Percentiles rank a stretch among this genome's conserved stretches.
phyloP scores from a whole-genome alignment of 2,113 vertebrate species.

The Gorsachius goisagi region DNA sequence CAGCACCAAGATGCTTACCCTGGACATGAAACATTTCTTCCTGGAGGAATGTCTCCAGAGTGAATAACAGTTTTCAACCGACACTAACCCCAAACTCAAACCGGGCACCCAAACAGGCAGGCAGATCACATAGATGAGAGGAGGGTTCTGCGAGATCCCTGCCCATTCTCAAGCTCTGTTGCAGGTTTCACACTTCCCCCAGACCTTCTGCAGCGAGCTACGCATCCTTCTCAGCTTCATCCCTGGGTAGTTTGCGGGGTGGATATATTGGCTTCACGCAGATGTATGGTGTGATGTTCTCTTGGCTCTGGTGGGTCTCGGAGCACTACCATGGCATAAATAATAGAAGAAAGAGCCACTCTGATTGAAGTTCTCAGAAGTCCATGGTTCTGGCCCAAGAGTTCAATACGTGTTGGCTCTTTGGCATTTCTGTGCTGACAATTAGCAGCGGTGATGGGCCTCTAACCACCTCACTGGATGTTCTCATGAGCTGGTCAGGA shows the following conservation, averaged over 20 bases:
- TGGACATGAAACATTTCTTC: background rate
- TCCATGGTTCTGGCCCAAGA: background rate
- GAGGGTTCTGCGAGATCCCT: background rate
- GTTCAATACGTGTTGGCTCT: background rate
- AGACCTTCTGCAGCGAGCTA: background rate
- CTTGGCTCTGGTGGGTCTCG: background rate
- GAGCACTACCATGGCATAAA: background rate
- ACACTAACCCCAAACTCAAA: background rate
- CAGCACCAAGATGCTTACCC: background rate
- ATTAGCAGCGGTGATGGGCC: background rate
- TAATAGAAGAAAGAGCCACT: background rate
- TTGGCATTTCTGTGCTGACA: background rate
- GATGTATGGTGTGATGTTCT: background rate
- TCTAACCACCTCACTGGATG: background rate
- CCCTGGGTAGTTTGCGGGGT: background rate
- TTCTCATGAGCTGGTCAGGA: background rate
- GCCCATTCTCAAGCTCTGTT: fast-evolving
- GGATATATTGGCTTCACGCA: fast-evolving
- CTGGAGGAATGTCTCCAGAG: background rate
- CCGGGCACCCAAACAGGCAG: background rate
- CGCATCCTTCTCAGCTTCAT: fast-evolving
- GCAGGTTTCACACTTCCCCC: background rate
- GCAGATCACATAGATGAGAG: background rate
- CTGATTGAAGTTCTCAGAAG: background rate
- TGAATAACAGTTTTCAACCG: background rate